These are phyloP conservation scores for Drosophila leontia DNA, from an alignment of 1,140 invertebrate genomes.

Conservation along the genomic window DNA sequence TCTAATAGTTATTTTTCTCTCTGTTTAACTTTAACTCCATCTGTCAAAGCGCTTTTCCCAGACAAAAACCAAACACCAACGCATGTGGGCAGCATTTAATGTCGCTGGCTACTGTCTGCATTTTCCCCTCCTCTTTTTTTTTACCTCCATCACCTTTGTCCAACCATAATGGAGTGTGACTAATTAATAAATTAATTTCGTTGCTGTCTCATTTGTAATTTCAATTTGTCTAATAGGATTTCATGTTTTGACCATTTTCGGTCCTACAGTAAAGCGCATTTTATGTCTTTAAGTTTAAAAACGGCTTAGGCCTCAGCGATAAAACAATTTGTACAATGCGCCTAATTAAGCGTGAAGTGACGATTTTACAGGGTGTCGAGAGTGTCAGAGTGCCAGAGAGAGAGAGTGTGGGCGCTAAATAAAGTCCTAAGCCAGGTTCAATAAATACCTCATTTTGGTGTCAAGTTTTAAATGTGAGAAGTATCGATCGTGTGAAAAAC, in stretches of 20 bases:
- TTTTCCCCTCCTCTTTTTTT: conserved; percentile 15
- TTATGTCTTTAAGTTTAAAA: conserved; percentile 38
- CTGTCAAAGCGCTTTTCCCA: conserved; percentile 30
- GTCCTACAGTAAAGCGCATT: conserved; percentile 30
- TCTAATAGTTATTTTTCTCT: not conserved
- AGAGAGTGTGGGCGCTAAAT: conserved; percentile 52
- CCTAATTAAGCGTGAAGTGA: conserved; percentile 79
- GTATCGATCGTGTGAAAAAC: conserved; percentile 39
- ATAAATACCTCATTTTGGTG: not conserved
- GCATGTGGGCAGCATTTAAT: conserved; percentile 73
- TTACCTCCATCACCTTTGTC: conserved; percentile 48
- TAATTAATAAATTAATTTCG: conserved; percentile 83
- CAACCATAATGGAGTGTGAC: conserved; percentile 80
- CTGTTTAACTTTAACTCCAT: conserved; percentile 29
- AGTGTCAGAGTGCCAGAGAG: conserved; percentile 24
- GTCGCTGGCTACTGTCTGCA: conserved; percentile 32
- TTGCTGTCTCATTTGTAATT: conserved; percentile 82
- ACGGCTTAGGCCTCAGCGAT: conserved; percentile 45
- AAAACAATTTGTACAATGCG: conserved; percentile 66
- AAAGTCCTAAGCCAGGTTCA: conserved; percentile 6
- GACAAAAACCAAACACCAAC: conserved; percentile 14
- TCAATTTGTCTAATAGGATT: conserved; percentile 84
- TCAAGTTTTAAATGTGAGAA: not conserved
- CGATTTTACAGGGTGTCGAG: conserved; percentile 62
- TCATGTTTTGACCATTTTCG: conserved; percentile 82